Conservation (phyloP, 2,113 vertebrate species). For the Guaruba guarouba region DNA sequence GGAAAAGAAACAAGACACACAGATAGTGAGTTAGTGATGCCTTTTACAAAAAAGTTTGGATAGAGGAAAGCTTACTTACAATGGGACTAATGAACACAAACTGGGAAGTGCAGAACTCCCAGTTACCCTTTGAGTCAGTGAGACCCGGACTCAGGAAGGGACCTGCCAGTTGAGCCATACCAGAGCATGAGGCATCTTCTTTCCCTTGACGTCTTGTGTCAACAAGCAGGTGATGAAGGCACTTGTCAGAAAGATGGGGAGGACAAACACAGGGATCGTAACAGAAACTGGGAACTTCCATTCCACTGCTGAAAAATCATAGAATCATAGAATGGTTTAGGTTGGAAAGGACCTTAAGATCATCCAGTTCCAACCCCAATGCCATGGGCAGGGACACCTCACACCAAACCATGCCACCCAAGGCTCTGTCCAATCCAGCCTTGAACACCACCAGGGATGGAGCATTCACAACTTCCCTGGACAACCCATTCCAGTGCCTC, state of each 20-base stretch:
- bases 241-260: not conserved
- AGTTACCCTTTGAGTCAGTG: not conserved
- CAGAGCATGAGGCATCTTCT: slow-evolving; percentile 34
- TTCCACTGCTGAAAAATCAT: not conserved
- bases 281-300: not conserved
- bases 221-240: not conserved
- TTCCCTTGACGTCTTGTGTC: not conserved
- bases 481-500: too few species aligned
- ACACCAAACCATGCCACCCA: too few species aligned
- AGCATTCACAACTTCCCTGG: too few species aligned
- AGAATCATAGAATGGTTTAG: too few species aligned
- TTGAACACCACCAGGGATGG: too few species aligned
- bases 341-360: too few species aligned
- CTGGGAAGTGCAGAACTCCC: not conserved
- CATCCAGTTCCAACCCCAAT: too few species aligned
- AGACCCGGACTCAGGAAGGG: not conserved
- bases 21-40: not conserved
- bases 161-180: not conserved
- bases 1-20: not conserved
- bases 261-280: not conserved
- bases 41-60: not conserved
- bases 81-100: not conserved
- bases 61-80: not conserved
- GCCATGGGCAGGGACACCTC: too few species aligned
- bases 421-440: too few species aligned